phyloP scores from a whole-genome alignment of 2,888 invertebrate species.

The Myopa testacea region DNA sequence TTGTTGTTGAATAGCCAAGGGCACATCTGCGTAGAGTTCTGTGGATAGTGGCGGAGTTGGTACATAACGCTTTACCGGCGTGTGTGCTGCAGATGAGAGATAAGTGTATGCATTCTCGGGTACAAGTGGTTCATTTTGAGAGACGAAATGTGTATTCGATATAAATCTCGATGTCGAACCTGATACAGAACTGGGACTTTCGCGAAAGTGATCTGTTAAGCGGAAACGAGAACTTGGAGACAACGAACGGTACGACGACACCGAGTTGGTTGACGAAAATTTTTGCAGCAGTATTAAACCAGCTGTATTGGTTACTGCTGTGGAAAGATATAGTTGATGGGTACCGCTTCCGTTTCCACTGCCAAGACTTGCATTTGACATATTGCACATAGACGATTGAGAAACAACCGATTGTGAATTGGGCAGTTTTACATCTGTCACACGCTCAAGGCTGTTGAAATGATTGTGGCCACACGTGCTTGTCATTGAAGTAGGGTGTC shows the following conservation, averaged over 20 bases:
- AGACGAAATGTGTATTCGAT: constrained; percentile 55
- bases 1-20: constrained; percentile 33
- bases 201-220: constrained; percentile 62
- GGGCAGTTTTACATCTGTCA: constrained; percentile 30
- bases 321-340: constrained; percentile 39
- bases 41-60: constrained; percentile 66
- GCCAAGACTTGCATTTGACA: not conserved
- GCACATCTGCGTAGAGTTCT: constrained; percentile 56
- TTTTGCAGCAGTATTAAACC: constrained; percentile 24
- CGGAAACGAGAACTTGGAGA: constrained; percentile 66
- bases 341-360: not conserved
- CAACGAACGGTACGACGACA: constrained; percentile 56
- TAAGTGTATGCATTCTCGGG: constrained; percentile 64
- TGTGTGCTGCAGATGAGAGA: constrained; percentile 67
- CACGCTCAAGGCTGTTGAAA: not conserved
- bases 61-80: constrained; percentile 68
- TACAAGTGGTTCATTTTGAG: constrained; percentile 58
- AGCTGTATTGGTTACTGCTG: not conserved
- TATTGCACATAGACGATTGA: not conserved
- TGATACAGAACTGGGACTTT: constrained; percentile 47
- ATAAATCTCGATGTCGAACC: constrained; percentile 51
- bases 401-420: constrained; percentile 38
- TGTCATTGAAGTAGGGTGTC: constrained; percentile 11
- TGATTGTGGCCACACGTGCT: constrained; percentile 17
- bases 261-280: constrained; percentile 34